Evolutionary conservation across 2,888 invertebrate species (phyloP).

Genomic region (Neoascia interrupta): DNA sequence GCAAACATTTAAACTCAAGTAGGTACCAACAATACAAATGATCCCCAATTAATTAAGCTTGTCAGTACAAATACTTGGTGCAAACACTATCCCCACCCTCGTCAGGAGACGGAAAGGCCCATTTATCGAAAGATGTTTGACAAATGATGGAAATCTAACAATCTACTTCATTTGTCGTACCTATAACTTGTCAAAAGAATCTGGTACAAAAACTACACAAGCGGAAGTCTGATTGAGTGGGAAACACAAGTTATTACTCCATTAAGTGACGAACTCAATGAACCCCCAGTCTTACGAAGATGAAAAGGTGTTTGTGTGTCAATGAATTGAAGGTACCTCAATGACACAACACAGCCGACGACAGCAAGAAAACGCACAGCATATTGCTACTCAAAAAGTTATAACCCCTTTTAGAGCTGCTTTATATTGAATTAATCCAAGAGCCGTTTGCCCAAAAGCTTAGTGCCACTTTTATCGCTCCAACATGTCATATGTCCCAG

Average conservation of each 20-base stretch:
- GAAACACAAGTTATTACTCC: no score
- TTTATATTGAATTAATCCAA: conserved; percentile 50
- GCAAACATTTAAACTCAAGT: not conserved
- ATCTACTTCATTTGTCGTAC: not conserved
- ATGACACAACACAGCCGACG: no score
- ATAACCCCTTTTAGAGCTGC: conserved; percentile 32
- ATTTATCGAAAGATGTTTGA: not conserved
- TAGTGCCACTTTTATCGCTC: conserved; percentile 42
- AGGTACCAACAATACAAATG: not conserved
- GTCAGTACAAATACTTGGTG: not conserved
- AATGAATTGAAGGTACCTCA: no score
- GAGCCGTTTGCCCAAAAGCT: conserved; percentile 30
- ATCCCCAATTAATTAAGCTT: not conserved
- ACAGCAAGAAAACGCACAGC: not conserved
- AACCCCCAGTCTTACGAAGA: no score
- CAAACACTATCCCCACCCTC: no score
- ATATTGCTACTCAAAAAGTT: conserved; percentile 19
- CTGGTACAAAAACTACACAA: not conserved
- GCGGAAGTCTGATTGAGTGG: no score
- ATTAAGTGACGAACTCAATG: no score
- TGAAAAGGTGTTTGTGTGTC: no score
- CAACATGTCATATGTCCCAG: conserved; percentile 32
- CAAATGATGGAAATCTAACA: no score
- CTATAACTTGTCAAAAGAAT: not conserved
- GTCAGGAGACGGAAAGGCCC: not conserved